Base-by-base conservation (phyloP, 1,140 invertebrate genomes). In the Zophobas atratus region DNA sequence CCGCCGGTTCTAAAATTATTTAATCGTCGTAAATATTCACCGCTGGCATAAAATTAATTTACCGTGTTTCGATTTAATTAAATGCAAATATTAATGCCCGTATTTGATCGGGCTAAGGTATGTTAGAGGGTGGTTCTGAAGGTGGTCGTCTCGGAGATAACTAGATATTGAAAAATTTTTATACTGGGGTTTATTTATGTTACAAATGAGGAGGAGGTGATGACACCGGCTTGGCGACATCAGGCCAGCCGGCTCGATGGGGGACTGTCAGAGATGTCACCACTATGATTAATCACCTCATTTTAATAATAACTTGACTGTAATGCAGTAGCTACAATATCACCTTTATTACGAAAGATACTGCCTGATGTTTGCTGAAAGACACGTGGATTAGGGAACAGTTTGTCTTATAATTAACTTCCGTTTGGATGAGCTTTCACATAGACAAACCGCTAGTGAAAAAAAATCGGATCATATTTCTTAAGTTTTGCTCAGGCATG, bases 301-400 rank as follows among this genome's bases (percentile, higher is more conserved):
- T 80, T 80, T 80, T 80, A 80, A 80, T 80, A 80, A 80, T 80
- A 80, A 80, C 79, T 76, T 71, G 73, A 70, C 73, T 80, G 76
- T 80, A 80, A 80, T 80, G 79, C 79, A 80, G 78, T 79, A 77
- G 79, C 79, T 77, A 80, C 79, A 80, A 80, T 80, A 80, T 80
- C 79, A 80, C 79, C 79, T 80, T 79, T 77, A 79, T 79, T 79
- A 74, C 78, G 75, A 74, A 77, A 77, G 75, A 79, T 76, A 70
- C 75, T 41, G 76, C 76, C 56, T 71, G 51, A 38, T 77, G 70
- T 79, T 75, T 76, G 71, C 74, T 76, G 63, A 76, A 76, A 76
- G 78, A 79, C 78, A 79, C 78, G 78, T 76, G 78, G 78, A 79
- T 73, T 57, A 72, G 78, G 57, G 49, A 49, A 57, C 73, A 75